phyloP scores from a whole-genome alignment of 2,888 invertebrate genomes.

The Diploptera punctata region DNA sequence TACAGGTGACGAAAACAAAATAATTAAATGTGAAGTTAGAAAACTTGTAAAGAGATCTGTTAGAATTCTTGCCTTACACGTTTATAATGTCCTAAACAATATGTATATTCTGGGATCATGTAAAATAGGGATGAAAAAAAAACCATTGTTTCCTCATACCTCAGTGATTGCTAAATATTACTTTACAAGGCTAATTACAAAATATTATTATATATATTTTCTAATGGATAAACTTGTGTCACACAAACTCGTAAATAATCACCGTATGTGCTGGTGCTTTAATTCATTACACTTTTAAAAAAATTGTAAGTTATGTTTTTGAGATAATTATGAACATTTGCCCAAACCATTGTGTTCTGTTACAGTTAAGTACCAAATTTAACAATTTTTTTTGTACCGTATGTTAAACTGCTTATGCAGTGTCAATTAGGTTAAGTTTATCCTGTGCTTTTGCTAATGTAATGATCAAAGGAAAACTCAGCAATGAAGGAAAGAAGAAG shows the following conservation, averaged over 20 bases:
- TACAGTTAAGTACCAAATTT: conserved; percentile 1
- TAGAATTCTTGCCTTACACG: conserved; percentile 11
- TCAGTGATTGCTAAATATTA: conserved; percentile 12
- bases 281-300: conserved; percentile 21
- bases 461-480: neutral
- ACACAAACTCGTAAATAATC: neutral
- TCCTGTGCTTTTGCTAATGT: neutral
- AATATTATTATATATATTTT: neutral
- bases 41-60: conserved; percentile 15
- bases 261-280: conserved; percentile 28
- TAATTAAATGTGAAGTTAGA: neutral
- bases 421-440: neutral
- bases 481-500: conserved; percentile 5
- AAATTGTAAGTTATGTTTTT: conserved; percentile 17
- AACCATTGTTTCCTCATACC: conserved; percentile 5
- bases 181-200: conserved; percentile 2
- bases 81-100: neutral
- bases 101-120: conserved; percentile 12
- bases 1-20: neutral
- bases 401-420: neutral
- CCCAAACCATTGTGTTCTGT: conserved; percentile 9
- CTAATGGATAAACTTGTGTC: neutral
- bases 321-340: conserved; percentile 1
- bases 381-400: neutral
- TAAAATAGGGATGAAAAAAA: conserved; percentile 3